phyloP scores from a whole-genome alignment of 1,140 invertebrate species.

The Metaphire vulgaris region DNA sequence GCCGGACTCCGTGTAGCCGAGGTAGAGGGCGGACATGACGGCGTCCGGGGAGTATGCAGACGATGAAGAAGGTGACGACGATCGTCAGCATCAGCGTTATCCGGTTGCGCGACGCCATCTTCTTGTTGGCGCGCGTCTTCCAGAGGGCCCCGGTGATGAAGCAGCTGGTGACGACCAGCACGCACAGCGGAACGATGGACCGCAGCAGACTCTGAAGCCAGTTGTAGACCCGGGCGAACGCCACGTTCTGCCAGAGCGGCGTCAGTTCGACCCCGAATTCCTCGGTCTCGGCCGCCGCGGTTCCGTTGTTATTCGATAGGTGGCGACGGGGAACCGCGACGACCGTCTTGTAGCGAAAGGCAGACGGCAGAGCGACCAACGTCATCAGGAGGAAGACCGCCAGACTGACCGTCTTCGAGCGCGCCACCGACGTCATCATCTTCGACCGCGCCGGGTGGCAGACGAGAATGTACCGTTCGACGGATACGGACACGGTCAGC shows the following conservation, averaged over 20 bases:
- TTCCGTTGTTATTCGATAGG: too few relatives aligned
- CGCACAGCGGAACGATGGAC: conserved; percentile 20
- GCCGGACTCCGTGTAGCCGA: conserved; percentile 28
- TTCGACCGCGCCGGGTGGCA: conserved; percentile 81
- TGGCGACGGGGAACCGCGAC: too few relatives aligned
- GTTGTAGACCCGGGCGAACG: conserved; percentile 22
- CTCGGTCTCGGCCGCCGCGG: conserved; percentile 27
- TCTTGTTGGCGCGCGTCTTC: conserved; percentile 18
- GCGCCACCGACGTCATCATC: conserved; percentile 67
- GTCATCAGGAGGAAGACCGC: conserved; percentile 39
- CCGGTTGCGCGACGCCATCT: conserved; percentile 22
- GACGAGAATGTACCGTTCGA: conserved; percentile 76
- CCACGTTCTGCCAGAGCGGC: conserved; percentile 31
- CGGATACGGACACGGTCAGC: conserved; percentile 22
- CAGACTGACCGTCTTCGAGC: conserved; percentile 36
- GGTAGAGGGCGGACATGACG: conserved; percentile 26
- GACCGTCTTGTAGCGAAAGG: conserved; percentile 39
- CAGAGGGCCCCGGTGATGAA: conserved; percentile 26
- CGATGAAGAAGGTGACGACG: conserved; percentile 22
- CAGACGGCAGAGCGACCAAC: conserved; percentile 40
- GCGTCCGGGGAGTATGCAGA: conserved; percentile 40
- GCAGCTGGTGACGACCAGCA: conserved; percentile 15
- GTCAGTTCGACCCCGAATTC: conserved; percentile 38
- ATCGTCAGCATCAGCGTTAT: conserved; percentile 29
- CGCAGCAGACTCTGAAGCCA: conserved; percentile 24